These are phyloP conservation scores for Tyto alba DNA, from an alignment of 2,113 vertebrate genomes.

Conservation along the genomic window DNA sequence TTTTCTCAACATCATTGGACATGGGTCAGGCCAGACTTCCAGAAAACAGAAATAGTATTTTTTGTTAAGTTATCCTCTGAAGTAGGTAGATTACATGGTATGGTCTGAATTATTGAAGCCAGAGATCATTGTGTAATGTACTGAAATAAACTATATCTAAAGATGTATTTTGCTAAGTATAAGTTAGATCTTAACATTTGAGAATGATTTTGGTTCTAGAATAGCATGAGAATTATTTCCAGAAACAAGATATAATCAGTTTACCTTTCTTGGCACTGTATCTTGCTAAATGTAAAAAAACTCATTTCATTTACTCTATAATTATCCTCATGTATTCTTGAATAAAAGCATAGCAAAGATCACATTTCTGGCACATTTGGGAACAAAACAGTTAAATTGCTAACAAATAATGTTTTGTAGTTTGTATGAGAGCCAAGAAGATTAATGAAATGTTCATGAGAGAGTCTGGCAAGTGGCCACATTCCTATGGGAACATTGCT, in stretches of 20 bases:
- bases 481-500: conserved; percentile 80
- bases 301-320: conserved; percentile 43
- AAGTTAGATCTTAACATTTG: conserved; percentile 5
- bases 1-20: background rate
- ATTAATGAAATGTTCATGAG: conserved; percentile 82
- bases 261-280: conserved; percentile 37
- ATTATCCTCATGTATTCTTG: conserved; percentile 38
- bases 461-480: conserved; percentile 74
- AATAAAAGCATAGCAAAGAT: conserved; percentile 33
- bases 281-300: background rate
- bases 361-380: conserved; percentile 63
- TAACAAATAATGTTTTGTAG: conserved; percentile 70
- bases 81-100: background rate
- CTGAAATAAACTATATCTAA: background rate
- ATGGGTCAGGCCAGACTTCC: background rate
- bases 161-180: background rate
- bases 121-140: background rate
- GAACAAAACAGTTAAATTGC: conserved; percentile 72
- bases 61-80: background rate
- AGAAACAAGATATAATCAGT: conserved; percentile 14
- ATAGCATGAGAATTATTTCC: background rate
- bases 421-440: conserved; percentile 73
- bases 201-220: background rate
- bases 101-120: background rate
- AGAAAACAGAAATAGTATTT: background rate